These are phyloP conservation scores for Subanguina moxae DNA, from an alignment of 1,140 invertebrate species.

Conservation along the genomic window DNA sequence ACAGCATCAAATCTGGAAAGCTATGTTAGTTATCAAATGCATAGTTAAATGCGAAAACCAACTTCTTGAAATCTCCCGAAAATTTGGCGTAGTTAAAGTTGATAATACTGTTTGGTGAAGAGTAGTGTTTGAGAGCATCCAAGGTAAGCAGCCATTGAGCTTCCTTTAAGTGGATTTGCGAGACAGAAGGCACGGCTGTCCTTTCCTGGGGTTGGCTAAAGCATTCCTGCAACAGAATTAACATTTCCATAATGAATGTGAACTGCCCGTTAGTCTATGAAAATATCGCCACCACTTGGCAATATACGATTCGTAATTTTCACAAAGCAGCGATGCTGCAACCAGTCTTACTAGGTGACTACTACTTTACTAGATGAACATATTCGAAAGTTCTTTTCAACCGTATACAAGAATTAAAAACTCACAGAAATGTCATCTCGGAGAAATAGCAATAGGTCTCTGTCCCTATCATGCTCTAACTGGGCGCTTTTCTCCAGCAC, in stretches of 20 bases:
- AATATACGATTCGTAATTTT: no score
- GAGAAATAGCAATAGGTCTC: constrained; percentile 43
- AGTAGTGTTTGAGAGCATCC: constrained; percentile 37
- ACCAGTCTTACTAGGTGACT: background rate
- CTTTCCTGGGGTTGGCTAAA: constrained; percentile 20
- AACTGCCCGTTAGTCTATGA: no score
- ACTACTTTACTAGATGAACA: no score
- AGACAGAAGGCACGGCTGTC: constrained; percentile 33
- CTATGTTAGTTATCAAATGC: background rate
- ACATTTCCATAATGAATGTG: no score
- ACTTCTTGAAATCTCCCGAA: constrained; percentile 49
- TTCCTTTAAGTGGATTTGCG: constrained; percentile 19
- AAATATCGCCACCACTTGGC: no score
- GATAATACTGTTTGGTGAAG: constrained; percentile 39
- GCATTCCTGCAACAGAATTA: background rate
- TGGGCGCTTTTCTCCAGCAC: constrained; percentile 43
- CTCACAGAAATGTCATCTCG: constrained; percentile 43
- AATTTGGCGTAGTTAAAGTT: constrained; percentile 42
- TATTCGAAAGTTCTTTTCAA: background rate
- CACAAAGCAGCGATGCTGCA: no score
- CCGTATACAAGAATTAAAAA: constrained; percentile 5
- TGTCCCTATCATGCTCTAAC: constrained; percentile 35
- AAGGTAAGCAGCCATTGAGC: constrained; percentile 32
- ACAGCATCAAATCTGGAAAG: constrained; percentile 24
- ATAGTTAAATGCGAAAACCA: background rate